Percentiles rank a stretch among this genome's conserved stretches.
Conservation (phyloP, 2,888 invertebrate species). For the Drosophila paucipuncta region DNA sequence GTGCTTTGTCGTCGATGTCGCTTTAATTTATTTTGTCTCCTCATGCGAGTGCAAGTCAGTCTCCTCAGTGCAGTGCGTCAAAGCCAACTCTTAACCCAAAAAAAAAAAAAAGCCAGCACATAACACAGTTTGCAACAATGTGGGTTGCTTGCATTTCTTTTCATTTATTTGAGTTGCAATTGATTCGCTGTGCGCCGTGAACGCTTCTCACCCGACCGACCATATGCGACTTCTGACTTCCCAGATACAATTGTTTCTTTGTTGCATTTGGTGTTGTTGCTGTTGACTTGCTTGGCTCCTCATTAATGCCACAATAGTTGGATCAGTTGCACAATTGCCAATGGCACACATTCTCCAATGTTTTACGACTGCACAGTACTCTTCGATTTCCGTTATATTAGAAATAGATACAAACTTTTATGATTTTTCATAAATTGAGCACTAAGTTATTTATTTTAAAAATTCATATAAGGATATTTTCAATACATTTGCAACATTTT, state of each 20-base stretch:
- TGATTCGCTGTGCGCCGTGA: slow-evolving; percentile 41
- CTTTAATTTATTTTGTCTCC: slow-evolving; percentile 73
- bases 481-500: no score
- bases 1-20: slow-evolving; percentile 48
- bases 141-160: slow-evolving; percentile 69
- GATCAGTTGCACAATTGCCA: slow-evolving; percentile 50
- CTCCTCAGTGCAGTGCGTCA: slow-evolving; percentile 32
- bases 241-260: slow-evolving; percentile 40
- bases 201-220: slow-evolving; percentile 25
- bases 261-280: not conserved
- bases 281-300: slow-evolving; percentile 42
- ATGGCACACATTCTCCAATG: slow-evolving; percentile 27
- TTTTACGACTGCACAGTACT: slow-evolving; percentile 37
- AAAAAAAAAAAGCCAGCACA: slow-evolving; percentile 13
- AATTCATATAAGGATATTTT: not conserved
- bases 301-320: slow-evolving; percentile 59
- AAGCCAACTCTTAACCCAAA: slow-evolving; percentile 30
- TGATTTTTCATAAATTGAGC: not conserved
- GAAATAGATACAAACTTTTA: not conserved
- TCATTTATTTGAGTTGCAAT: slow-evolving; percentile 70
- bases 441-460: not conserved
- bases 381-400: slow-evolving; percentile 22
- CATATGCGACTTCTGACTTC: slow-evolving; percentile 29
- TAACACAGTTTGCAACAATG: slow-evolving; percentile 36
- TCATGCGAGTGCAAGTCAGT: slow-evolving; percentile 58